Conservation (phyloP, 2,797 vertebrate species). For the Chiloscyllium punctatum region DNA sequence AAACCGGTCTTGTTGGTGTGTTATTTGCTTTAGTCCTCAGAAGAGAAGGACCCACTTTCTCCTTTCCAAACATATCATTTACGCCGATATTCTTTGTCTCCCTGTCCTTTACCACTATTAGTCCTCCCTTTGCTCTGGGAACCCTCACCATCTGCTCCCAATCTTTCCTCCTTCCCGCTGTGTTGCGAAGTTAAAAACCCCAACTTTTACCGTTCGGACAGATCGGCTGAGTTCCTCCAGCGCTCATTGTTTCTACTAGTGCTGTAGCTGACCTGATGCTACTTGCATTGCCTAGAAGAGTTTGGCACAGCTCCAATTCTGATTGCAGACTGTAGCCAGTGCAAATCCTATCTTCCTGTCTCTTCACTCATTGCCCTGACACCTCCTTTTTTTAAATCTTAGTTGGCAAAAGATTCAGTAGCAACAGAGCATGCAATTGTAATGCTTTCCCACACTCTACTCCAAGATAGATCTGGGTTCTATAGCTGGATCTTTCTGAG, state of each 20-base stretch:
- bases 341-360: not conserved
- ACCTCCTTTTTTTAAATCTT: not conserved
- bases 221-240: no score
- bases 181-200: no score
- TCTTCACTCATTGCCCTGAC: not conserved
- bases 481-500: not conserved
- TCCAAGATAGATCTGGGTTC: not conserved
- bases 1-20: no score
- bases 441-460: not conserved
- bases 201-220: no score
- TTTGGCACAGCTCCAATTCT: not conserved
- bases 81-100: no score
- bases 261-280: not conserved
- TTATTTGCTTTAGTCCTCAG: no score
- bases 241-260: not conserved
- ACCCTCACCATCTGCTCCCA: no score
- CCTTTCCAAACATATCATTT: no score
- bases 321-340: not conserved
- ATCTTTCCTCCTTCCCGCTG: no score
- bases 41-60: no score
- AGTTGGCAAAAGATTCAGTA: not conserved
- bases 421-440: not conserved
- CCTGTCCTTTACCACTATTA: no score
- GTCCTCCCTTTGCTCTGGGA: no score
- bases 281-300: not conserved